Conservation (phyloP, 2,113 vertebrate genomes). For the Gymnobelideus leadbeateri region DNA sequence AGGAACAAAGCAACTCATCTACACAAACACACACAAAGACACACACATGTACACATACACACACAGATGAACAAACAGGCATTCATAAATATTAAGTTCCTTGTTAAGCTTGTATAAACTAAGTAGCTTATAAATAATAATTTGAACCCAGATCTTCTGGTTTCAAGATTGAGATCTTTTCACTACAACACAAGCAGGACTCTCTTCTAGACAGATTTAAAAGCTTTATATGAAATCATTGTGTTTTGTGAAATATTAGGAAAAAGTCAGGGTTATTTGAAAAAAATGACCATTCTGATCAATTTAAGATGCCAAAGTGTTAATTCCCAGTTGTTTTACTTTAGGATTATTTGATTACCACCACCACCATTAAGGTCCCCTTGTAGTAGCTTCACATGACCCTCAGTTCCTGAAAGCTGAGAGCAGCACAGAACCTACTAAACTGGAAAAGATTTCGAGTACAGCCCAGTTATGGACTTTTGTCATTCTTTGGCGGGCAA, state of each 20-base stretch:
- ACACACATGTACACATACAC: neutral
- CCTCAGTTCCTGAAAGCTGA: rapidly evolving
- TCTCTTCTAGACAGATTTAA: neutral
- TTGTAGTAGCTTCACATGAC: neutral
- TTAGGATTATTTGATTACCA: neutral
- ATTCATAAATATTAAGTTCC: neutral
- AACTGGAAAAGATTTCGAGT: neutral
- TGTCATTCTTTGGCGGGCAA: neutral
- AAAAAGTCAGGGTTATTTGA: neutral
- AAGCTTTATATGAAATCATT: neutral
- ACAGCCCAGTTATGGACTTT: neutral
- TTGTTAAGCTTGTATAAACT: neutral
- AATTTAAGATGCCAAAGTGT: neutral
- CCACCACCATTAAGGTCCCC: neutral
- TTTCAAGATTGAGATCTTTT: neutral
- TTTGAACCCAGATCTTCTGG: neutral
- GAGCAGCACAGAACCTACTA: neutral
- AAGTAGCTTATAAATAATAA: neutral
- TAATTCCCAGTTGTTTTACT: neutral
- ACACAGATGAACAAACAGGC: neutral
- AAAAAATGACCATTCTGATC: neutral
- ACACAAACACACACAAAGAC: neutral
- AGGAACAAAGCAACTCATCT: neutral
- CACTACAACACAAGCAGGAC: neutral
- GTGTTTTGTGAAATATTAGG: neutral